phyloP scores from a whole-genome alignment of 2,797 vertebrate species.

The Perdix hodgsoniae region DNA sequence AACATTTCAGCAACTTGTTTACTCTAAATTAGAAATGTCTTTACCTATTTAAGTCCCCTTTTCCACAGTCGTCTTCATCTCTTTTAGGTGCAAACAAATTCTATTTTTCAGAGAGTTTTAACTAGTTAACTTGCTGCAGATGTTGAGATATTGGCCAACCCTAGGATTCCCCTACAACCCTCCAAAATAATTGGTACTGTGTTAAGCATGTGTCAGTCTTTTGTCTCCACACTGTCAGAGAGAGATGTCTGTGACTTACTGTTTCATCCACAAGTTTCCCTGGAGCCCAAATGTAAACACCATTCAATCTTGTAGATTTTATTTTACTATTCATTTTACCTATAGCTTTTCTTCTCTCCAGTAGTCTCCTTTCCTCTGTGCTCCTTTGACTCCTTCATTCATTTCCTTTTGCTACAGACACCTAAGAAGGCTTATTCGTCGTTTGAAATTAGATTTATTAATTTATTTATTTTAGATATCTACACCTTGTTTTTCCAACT shows the following conservation, averaged over 20 bases:
- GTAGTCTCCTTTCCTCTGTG: background rate
- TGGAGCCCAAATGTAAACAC: background rate
- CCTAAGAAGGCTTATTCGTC: background rate
- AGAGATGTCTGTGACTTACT: background rate
- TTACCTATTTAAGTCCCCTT: background rate
- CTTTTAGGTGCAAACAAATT: background rate
- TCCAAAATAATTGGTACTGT: background rate
- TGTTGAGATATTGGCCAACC: background rate
- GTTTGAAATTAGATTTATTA: background rate
- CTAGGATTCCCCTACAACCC: background rate
- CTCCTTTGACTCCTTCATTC: background rate
- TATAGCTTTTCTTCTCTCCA: slow-evolving; percentile 2
- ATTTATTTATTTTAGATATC: background rate
- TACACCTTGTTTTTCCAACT: background rate
- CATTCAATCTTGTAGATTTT: background rate
- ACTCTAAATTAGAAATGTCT: background rate
- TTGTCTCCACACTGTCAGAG: background rate
- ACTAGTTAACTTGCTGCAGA: background rate
- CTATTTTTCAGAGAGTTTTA: background rate
- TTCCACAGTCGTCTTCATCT: background rate
- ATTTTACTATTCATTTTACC: background rate
- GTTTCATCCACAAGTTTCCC: background rate
- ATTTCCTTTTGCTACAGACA: background rate
- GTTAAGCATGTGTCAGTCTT: background rate
- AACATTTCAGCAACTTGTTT: background rate